These are phyloP conservation scores for Prunella himalayana DNA, from an alignment of 2,113 vertebrate genomes.

Conservation along the genomic window DNA sequence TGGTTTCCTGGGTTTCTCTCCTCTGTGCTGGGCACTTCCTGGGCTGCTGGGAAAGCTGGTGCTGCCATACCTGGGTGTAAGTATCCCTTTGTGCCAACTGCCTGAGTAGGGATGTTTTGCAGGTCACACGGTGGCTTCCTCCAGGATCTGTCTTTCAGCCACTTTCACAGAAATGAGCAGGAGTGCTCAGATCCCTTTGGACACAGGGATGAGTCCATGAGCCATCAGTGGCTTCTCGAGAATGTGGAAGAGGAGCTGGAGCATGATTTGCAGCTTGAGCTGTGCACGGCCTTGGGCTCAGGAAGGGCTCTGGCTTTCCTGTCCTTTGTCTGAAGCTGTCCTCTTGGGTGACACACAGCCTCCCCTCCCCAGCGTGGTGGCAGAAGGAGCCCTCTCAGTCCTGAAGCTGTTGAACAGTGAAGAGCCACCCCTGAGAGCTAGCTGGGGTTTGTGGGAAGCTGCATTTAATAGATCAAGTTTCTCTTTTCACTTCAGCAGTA, in stretches of 20 bases:
- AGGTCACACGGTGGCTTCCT: background rate
- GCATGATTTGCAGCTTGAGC: background rate
- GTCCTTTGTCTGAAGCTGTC: background rate
- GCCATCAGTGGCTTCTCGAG: background rate
- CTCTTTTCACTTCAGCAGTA: background rate
- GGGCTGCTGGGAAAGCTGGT: background rate
- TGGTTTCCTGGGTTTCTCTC: background rate
- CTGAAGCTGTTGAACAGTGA: background rate
- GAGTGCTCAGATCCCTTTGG: background rate
- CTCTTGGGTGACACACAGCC: background rate
- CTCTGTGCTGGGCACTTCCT: background rate
- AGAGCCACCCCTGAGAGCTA: background rate
- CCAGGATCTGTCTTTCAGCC: background rate
- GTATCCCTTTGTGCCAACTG: background rate
- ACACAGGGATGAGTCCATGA: background rate
- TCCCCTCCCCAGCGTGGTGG: fast-evolving
- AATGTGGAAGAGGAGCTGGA: background rate
- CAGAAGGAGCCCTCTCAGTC: background rate
- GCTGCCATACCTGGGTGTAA: background rate
- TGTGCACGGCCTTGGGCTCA: background rate
- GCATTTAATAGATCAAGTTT: background rate
- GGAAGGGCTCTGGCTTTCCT: background rate
- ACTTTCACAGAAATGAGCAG: background rate
- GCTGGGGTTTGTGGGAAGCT: background rate
- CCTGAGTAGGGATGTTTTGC: background rate